Conservation (phyloP, 2,888 invertebrate species). For the Elmis aenea region DNA sequence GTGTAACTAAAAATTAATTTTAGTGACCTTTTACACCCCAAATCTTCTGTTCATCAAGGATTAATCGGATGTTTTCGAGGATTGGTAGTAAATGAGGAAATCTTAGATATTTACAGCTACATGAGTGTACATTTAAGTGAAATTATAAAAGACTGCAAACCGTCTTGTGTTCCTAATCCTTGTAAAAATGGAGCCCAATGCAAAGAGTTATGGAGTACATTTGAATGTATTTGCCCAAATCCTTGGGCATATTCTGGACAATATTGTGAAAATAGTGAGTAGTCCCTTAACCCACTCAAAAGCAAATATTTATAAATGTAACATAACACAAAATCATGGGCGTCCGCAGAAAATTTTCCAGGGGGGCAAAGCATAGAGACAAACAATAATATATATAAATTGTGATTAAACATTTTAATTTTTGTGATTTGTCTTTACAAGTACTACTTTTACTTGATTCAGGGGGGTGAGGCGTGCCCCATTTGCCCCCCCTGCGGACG, state of each 20-base stretch:
- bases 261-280: slow-evolving; percentile 86
- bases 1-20: slow-evolving; percentile 23
- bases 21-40: slow-evolving; percentile 71
- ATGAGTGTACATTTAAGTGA: slow-evolving; percentile 89
- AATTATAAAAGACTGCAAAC: slow-evolving; percentile 89
- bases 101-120: slow-evolving; percentile 85
- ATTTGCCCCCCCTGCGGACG: too few relatives aligned
- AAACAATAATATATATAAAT: too few relatives aligned
- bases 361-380: too few relatives aligned
- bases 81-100: slow-evolving; percentile 85
- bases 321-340: background rate
- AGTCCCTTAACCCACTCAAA: background rate
- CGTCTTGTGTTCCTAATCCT: slow-evolving; percentile 90
- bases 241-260: slow-evolving; percentile 88
- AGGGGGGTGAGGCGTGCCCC: too few relatives aligned
- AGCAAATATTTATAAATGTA: background rate
- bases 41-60: slow-evolving; percentile 80
- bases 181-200: slow-evolving; percentile 88
- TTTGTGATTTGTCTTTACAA: too few relatives aligned
- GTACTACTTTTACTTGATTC: too few relatives aligned
- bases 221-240: slow-evolving; percentile 88
- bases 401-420: too few relatives aligned
- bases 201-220: slow-evolving; percentile 88
- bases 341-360: too few relatives aligned
- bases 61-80: slow-evolving; percentile 92